These are phyloP conservation scores for Hepsetus odoe DNA, from an alignment of 2,113 vertebrate species.

Conservation along the genomic window DNA sequence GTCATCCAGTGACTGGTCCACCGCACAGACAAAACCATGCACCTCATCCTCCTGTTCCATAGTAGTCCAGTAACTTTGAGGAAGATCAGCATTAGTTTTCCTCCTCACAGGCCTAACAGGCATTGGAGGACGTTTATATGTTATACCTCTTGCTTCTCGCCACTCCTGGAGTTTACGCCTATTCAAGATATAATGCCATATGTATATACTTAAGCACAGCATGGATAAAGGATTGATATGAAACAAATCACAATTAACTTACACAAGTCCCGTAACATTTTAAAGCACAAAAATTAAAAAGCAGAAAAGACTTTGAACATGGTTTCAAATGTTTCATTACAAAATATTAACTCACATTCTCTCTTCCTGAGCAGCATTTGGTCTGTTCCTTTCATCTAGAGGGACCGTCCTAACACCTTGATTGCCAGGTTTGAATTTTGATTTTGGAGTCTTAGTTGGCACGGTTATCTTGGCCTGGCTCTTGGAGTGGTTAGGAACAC, in stretches of 20 bases:
- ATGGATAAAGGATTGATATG: too few species aligned
- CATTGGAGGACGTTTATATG: slow-evolving; percentile 92
- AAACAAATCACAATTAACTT: neutral
- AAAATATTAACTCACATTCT: slow-evolving; percentile 68
- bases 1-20: slow-evolving; percentile 76
- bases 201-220: too few species aligned
- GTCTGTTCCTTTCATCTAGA: slow-evolving; percentile 36
- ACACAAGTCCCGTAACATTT: neutral
- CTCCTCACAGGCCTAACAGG: slow-evolving; percentile 60
- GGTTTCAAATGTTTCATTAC: neutral
- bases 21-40: slow-evolving; percentile 67
- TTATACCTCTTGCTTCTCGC: slow-evolving; percentile 83
- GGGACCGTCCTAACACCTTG: slow-evolving; percentile 48
- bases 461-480: neutral
- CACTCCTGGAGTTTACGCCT: slow-evolving; percentile 89
- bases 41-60: slow-evolving; percentile 77
- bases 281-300: neutral
- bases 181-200: slow-evolving; percentile 7
- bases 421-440: slow-evolving; percentile 47
- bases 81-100: slow-evolving; percentile 41
- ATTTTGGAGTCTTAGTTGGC: slow-evolving; percentile 52
- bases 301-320: neutral
- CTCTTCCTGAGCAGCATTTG: slow-evolving; percentile 70
- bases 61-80: slow-evolving; percentile 70
- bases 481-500: slow-evolving; percentile 37